These are phyloP conservation scores for Onychomys torridus DNA, from an alignment of 2,797 vertebrate species.

Conservation along the genomic window DNA sequence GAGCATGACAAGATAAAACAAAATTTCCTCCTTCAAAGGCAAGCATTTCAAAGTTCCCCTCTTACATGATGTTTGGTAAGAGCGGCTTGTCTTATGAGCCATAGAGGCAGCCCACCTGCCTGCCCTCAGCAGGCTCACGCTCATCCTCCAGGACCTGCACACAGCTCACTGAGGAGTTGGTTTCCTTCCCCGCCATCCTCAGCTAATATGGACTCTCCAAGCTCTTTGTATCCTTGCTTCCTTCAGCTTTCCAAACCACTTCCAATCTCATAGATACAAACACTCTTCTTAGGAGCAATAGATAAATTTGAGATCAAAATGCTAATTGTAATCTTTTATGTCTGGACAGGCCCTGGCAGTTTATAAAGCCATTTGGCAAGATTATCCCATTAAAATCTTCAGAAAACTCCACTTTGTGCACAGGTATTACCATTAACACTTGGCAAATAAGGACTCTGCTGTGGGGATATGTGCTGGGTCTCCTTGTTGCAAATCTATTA, in stretches of 20 bases:
- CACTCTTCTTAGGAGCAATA: neutral
- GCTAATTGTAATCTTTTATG: neutral
- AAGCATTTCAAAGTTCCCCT: constrained; percentile 16
- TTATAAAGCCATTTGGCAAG: constrained; percentile 25
- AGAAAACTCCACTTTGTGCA: neutral
- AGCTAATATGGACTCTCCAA: neutral
- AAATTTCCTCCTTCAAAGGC: neutral
- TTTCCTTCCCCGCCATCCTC: neutral
- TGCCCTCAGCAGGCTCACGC: neutral
- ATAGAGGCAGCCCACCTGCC: neutral
- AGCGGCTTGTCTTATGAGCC: neutral
- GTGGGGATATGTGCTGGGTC: neutral
- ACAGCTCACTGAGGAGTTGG: neutral
- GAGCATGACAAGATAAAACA: neutral
- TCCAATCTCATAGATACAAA: neutral
- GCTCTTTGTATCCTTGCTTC: neutral
- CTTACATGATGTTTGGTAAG: neutral
- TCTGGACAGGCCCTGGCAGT: neutral
- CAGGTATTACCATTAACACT: neutral
- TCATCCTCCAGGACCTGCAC: neutral
- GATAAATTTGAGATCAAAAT: constrained; percentile 34
- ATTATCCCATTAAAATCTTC: neutral
- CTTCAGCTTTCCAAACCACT: constrained; percentile 31
- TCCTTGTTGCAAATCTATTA: neutral
- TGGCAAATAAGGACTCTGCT: neutral